Percentiles rank a stretch among this genome's conserved stretches.
Evolutionary conservation across 2,113 vertebrate species (phyloP).

Genomic region (Columba janthina): DNA sequence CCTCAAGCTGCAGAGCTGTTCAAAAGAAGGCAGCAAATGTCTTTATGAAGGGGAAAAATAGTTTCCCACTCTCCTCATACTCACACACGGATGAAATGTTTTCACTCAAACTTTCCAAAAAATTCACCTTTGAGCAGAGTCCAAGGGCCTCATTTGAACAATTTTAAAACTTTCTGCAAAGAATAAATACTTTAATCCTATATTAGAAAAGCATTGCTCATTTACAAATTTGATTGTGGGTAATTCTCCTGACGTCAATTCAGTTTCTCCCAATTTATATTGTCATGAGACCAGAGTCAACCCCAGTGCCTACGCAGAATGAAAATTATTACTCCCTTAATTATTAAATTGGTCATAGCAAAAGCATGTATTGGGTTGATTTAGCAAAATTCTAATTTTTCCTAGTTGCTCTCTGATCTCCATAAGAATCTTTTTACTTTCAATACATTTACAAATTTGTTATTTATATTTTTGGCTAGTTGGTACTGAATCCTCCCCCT

Average conservation of each 20-base stretch:
- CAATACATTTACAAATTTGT: not conserved
- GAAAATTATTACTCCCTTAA: not conserved
- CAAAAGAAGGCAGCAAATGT: slow-evolving; percentile 11
- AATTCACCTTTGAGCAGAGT: slow-evolving; percentile 1
- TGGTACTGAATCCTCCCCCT: not conserved
- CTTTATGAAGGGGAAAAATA: slow-evolving; percentile 6
- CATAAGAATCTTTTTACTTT: not conserved
- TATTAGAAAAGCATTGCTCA: not conserved
- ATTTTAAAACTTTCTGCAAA: slow-evolving; percentile 13
- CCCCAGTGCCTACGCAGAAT: not conserved
- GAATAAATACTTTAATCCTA: not conserved
- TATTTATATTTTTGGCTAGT: not conserved
- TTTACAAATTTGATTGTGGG: not conserved
- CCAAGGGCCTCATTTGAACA: not conserved
- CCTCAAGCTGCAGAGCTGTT: not conserved
- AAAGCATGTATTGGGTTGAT: not conserved
- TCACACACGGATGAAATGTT: slow-evolving; percentile 42
- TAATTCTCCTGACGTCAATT: not conserved
- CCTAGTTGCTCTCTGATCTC: not conserved
- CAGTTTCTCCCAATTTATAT: not conserved
- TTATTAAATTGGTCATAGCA: not conserved
- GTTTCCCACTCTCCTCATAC: slow-evolving; percentile 31
- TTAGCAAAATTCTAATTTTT: not conserved
- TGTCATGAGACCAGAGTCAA: not conserved
- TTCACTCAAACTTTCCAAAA: slow-evolving; percentile 4